Conservation (phyloP, 2,888 invertebrate genomes). For the Drosophila buzzatii region DNA sequence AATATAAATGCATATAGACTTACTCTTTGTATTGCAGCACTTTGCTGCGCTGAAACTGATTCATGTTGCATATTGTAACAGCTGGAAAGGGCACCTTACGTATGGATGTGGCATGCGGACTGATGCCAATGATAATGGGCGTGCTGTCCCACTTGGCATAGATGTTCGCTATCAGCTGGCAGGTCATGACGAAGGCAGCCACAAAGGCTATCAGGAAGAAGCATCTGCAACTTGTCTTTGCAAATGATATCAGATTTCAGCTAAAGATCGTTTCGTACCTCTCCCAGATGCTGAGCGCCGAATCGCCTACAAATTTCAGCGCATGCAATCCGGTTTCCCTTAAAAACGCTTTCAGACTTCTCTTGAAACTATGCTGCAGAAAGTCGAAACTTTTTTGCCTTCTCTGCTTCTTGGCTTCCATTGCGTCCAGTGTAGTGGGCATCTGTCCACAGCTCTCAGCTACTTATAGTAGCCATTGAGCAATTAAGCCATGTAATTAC, state of each 20-base stretch:
- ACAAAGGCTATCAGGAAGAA: constrained; percentile 91
- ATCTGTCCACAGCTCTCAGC: neutral
- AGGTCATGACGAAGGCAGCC: constrained; percentile 86
- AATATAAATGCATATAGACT: constrained; percentile 12
- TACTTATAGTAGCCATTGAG: constrained; percentile 20
- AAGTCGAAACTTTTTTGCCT: constrained; percentile 25
- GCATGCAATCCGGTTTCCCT: constrained; percentile 78
- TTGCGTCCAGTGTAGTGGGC: constrained; percentile 7
- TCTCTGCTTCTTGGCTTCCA: constrained; percentile 29
- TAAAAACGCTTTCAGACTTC: constrained; percentile 63
- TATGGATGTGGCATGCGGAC: constrained; percentile 89
- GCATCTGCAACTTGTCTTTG: constrained; percentile 85
- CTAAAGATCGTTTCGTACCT: constrained; percentile 44
- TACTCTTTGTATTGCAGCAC: constrained; percentile 86
- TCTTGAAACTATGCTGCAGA: constrained; percentile 41
- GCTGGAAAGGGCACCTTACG: constrained; percentile 92
- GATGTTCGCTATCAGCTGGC: constrained; percentile 89
- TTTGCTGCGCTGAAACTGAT: constrained; percentile 90
- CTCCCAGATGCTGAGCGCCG: constrained; percentile 70
- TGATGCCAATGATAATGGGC: constrained; percentile 92
- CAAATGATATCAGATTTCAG: neutral
- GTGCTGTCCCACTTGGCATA: constrained; percentile 90
- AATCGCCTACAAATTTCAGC: constrained; percentile 75
- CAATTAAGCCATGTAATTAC: constrained; percentile 35
- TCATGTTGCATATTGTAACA: constrained; percentile 93